Evolutionary conservation across 2,113 vertebrate genomes (phyloP).

Genomic region (Agelaius phoeniceus): DNA sequence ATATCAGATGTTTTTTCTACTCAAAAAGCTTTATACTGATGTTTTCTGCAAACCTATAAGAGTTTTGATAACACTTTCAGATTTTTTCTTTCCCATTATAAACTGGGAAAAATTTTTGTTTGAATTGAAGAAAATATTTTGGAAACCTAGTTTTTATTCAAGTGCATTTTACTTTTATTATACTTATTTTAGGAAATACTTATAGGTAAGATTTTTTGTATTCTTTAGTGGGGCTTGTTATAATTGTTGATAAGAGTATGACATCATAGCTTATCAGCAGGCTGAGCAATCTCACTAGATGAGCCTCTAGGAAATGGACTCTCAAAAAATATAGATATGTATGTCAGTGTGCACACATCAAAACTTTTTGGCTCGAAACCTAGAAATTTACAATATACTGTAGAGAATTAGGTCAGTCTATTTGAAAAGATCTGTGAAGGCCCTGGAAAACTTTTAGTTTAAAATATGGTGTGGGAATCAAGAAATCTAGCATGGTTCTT

Average conservation of each 20-base stretch:
- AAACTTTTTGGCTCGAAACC: not conserved
- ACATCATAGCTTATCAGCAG: not conserved
- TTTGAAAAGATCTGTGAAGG: not conserved
- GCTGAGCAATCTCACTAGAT: not conserved
- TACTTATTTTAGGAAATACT: not conserved
- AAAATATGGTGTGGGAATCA: not conserved
- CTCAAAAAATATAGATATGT: not conserved
- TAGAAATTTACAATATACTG: not conserved
- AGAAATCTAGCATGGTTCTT: not conserved
- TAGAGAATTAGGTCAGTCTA: not conserved
- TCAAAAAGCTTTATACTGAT: not conserved
- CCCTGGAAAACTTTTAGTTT: not conserved
- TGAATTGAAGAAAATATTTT: not conserved
- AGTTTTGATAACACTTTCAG: not conserved
- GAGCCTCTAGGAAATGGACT: not conserved
- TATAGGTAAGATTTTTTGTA: not conserved
- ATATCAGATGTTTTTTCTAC: not conserved
- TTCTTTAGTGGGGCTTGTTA: not conserved
- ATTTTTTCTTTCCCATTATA: not conserved
- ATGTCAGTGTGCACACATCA: rapidly evolving
- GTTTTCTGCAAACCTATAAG: not conserved
- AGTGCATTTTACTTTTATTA: not conserved
- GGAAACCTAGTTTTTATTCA: not conserved
- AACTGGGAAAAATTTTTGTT: not conserved
- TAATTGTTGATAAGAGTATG: not conserved